Conservation (phyloP, 2,797 vertebrate species). For the Esox lucius region DNA sequence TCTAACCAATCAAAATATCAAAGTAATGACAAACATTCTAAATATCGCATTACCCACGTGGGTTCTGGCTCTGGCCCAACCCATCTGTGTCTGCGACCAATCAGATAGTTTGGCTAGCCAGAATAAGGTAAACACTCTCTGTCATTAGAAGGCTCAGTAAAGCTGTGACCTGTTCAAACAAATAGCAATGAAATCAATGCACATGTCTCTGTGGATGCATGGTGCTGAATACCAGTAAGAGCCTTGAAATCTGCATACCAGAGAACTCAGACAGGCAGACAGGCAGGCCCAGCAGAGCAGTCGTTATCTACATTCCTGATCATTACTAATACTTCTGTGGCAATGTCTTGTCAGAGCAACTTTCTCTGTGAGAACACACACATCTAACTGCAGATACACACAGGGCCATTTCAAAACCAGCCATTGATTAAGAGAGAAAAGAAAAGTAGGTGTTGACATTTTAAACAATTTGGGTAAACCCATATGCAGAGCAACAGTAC, state of each 20-base stretch:
- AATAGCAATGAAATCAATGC: not conserved
- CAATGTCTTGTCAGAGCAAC: conserved; percentile 11
- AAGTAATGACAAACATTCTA: no score
- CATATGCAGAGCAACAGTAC: no score
- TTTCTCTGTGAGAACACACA: conserved; percentile 31
- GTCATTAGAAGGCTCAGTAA: not conserved
- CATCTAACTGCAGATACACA: not conserved
- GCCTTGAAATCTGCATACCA: conserved; percentile 15
- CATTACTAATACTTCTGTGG: conserved; percentile 17
- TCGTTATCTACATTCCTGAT: conserved; percentile 27
- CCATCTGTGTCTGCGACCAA: no score
- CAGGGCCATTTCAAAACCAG: no score
- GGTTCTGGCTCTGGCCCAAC: no score
- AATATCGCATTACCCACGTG: no score
- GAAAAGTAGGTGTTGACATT: conserved; percentile 19
- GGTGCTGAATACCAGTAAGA: not conserved
- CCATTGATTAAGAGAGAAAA: no score
- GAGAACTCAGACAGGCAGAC: conserved; percentile 8
- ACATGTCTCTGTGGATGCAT: not conserved
- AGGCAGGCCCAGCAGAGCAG: conserved; percentile 24
- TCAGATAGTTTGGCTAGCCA: no score
- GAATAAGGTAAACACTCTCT: not conserved
- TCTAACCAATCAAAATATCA: no score
- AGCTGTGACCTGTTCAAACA: not conserved
- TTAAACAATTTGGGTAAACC: no score